Conservation (phyloP, 2,888 invertebrate genomes). For the Agrypnus murinus region DNA sequence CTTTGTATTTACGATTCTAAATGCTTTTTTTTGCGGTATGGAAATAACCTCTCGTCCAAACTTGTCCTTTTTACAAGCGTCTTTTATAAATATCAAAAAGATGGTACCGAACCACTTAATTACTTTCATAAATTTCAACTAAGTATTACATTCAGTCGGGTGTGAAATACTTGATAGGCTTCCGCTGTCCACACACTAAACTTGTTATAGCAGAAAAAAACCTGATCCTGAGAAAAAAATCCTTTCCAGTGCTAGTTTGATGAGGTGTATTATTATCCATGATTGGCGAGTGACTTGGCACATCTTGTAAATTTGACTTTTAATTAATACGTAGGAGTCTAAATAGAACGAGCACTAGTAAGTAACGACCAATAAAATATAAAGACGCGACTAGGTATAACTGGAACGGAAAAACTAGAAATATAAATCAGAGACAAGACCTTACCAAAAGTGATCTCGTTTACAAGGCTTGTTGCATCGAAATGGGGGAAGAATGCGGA, state of each 20-base stretch:
- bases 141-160: conserved; percentile 8
- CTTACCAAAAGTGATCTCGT: conserved; percentile 23
- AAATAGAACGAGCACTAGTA: conserved; percentile 4
- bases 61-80: not conserved
- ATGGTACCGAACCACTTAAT: not conserved
- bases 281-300: conserved; percentile 26
- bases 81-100: not conserved
- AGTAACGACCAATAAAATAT: not conserved
- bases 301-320: conserved; percentile 5
- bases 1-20: no score
- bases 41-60: no score
- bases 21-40: no score
- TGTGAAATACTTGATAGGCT: conserved; percentile 14
- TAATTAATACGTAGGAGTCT: conserved; percentile 23
- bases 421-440: conserved; percentile 14
- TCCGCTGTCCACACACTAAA: conserved; percentile 1
- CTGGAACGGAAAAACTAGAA: conserved; percentile 3
- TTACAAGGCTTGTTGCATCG: not conserved
- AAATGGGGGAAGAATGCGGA: not conserved
- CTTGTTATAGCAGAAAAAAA: conserved; percentile 1
- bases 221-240: not conserved
- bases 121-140: conserved; percentile 5
- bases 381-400: not conserved
- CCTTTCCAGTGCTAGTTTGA: not conserved
- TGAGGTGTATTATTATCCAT: conserved; percentile 19